Evolutionary conservation across 2,888 invertebrate genomes (phyloP).

Genomic region (Doris montereyensis): DNA sequence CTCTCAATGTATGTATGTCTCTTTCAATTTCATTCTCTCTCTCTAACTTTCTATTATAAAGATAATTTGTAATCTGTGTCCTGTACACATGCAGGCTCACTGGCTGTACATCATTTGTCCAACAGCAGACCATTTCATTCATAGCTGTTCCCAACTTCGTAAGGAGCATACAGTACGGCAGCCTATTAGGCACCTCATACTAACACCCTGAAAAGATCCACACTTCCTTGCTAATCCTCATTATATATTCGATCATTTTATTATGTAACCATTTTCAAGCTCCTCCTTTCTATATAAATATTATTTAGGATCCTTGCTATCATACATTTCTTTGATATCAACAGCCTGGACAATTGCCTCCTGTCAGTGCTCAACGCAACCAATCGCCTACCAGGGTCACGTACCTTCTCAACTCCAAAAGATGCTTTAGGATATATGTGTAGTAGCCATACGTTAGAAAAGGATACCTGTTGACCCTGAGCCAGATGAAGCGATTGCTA

Average conservation of each 20-base stretch:
- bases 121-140: too few species aligned
- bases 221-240: not conserved
- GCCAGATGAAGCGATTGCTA: conserved; percentile 61
- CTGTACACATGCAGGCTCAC: not conserved
- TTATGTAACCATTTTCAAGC: too few species aligned
- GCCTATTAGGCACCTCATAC: too few species aligned
- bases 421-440: conserved; percentile 64
- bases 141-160: too few species aligned
- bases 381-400: conserved; percentile 58
- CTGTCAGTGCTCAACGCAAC: conserved; percentile 57
- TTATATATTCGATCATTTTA: not conserved
- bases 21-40: too few species aligned
- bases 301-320: too few species aligned
- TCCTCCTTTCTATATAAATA: too few species aligned
- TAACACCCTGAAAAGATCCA: too few species aligned
- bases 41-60: not conserved
- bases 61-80: not conserved
- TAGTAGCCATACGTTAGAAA: conserved; percentile 64
- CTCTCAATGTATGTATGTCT: not conserved
- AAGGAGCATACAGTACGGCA: too few species aligned
- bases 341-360: conserved; percentile 62
- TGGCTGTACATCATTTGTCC: too few species aligned
- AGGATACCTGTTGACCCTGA: conserved; percentile 69
- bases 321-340: not conserved
- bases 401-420: conserved; percentile 59